Conservation (phyloP, 2,113 vertebrate genomes). For the Periophthalmodon schlosseri region DNA sequence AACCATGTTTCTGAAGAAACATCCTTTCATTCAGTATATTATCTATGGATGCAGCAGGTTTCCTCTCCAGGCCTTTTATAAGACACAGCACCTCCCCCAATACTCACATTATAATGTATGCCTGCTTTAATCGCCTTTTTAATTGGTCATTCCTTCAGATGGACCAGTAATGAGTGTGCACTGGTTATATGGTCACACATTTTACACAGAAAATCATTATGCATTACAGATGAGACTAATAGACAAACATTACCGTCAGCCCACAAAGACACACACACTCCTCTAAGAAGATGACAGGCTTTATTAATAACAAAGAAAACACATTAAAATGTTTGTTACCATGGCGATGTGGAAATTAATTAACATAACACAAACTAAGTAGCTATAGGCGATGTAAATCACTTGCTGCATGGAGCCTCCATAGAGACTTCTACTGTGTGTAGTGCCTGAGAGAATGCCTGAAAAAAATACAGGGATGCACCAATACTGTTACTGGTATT, state of each 20-base stretch:
- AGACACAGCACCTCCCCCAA: conserved; percentile 2
- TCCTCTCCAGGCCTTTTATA: conserved; percentile 25
- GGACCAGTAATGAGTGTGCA: conserved; percentile 38
- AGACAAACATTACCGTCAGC: conserved; percentile 19
- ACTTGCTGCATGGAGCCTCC: conserved; percentile 22
- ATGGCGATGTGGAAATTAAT: conserved; percentile 51
- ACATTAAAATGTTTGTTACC: conserved; percentile 43
- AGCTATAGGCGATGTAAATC: conserved; percentile 45
- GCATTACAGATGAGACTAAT: conserved; percentile 22
- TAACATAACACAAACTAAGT: conserved; percentile 25
- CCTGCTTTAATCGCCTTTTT: conserved; percentile 63
- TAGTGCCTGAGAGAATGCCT: background rate
- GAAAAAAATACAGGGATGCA: background rate
- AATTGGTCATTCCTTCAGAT: conserved; percentile 59
- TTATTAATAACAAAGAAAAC: conserved; percentile 56
- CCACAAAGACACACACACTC: conserved; percentile 13
- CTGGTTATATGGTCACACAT: conserved; percentile 29
- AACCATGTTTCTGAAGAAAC: background rate
- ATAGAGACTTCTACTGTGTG: conserved; percentile 15
- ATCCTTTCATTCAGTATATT: conserved; percentile 21
- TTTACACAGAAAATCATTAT: conserved; percentile 13
- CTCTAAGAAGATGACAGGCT: conserved; percentile 35
- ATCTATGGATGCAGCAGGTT: background rate
- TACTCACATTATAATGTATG: conserved; percentile 20
- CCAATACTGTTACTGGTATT: background rate